Evolutionary conservation across 1,140 invertebrate species (phyloP), one percentile per base, ranked within the genome.

Genomic region (Ceratina calcarata): DNA sequence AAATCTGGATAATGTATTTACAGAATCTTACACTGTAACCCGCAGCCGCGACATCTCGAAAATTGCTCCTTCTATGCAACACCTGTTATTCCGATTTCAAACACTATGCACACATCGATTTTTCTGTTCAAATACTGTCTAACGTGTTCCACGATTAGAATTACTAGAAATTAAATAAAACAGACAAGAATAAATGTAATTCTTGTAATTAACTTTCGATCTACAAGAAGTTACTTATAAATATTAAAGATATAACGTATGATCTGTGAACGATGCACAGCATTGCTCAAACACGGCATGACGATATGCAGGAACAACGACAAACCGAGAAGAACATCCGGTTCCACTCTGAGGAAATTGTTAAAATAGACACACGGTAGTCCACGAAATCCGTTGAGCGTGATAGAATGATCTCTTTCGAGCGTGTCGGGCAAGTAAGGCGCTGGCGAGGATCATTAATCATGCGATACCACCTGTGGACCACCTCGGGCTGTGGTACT

Each of bases 1-100:
- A 88, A 88, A 88, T 88, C 87, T 88, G 87, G 84, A 88, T 88
- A 88, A 88, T 88, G 82, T 88, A 88, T 88, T 88, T 88, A 86
- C 86, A 84, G 75, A 72, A 86, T 81, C 61, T 80, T 60, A 62
- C 51, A 51, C 55, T 64, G 67, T 58, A 61, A 68, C 51, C 18
- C 67, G 60, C 27, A 32, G 4, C 45, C 10, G 27, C 15, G 55
- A n/a, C 27, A 32, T 60, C 37, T 45, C 37, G 22, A 66, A 61
- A 67, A 75, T 57, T 77, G 37, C 57, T 64, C 58, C 20, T 58
- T 20, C 77, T 37, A 18, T 75, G 53, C 71, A 57, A 62, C 7
- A 15, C 4, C 37, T 22, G 0, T 65, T 37, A 24, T 64, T 22
- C n/a, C 51, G 4, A 18, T 60, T 12, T 24, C 10, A 0, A 16